Conservation (phyloP, 2,888 invertebrate genomes). For the Cryptus viduatorius region DNA sequence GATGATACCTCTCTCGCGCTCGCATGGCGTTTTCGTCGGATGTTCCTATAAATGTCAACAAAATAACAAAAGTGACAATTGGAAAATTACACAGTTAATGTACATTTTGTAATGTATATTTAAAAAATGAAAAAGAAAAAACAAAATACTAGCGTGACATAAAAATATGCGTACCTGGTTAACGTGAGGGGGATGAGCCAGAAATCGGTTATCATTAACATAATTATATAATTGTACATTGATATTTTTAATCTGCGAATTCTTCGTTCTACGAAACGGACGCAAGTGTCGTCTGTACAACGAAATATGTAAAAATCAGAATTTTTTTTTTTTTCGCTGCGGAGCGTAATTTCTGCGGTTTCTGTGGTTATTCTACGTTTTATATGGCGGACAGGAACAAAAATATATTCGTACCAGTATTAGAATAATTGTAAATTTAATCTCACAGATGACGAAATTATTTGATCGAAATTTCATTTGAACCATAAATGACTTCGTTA, state of each 20-base stretch:
- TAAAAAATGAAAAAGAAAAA: slow-evolving; percentile 14
- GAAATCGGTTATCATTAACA: slow-evolving; percentile 39
- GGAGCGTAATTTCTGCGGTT: neutral
- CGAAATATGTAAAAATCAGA: slow-evolving; percentile 16
- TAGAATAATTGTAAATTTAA: slow-evolving; percentile 52
- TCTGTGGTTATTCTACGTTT: slow-evolving; percentile 30
- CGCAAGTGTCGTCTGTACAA: slow-evolving; percentile 18
- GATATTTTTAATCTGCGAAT: slow-evolving; percentile 37
- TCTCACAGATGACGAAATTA: slow-evolving; percentile 27
- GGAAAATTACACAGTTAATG: slow-evolving; percentile 12
- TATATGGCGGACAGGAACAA: slow-evolving; percentile 15
- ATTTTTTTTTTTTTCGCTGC: slow-evolving; percentile 18
- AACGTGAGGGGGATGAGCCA: slow-evolving; percentile 33
- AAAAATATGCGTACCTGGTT: slow-evolving; percentile 58
- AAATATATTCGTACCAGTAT: slow-evolving; percentile 64
- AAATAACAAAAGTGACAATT: slow-evolving; percentile 30
- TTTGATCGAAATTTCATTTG: slow-evolving; percentile 31
- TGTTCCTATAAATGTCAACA: slow-evolving; percentile 73
- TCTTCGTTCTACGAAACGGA: slow-evolving; percentile 6
- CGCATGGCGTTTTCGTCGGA: slow-evolving; percentile 57
- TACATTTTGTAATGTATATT: slow-evolving; percentile 25
- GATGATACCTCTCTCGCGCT: slow-evolving; percentile 2
- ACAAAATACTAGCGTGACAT: neutral
- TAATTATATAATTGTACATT: slow-evolving; percentile 32
- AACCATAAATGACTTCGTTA: slow-evolving; percentile 1